A percentile compares a stretch with the other conserved stretches of the same genome.
These are phyloP conservation scores for Hesperophylax magnus DNA, from an alignment of 1,140 invertebrate species.

Conservation along the genomic window DNA sequence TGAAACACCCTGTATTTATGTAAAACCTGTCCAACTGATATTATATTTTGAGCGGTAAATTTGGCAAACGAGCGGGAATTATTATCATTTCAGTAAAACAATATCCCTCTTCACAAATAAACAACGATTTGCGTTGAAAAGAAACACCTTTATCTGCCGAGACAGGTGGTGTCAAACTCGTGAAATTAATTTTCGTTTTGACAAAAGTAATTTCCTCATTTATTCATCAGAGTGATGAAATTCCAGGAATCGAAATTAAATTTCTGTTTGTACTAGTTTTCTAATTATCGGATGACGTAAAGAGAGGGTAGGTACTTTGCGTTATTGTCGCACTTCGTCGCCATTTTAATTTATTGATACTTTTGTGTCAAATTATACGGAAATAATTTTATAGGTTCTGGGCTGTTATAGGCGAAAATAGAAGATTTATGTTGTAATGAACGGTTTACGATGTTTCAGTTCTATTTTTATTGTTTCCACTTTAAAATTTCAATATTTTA, in stretches of 20 bases:
- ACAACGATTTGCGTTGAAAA: slow-evolving; percentile 14
- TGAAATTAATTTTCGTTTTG: slow-evolving; percentile 29
- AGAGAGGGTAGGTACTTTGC: background rate
- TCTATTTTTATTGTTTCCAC: background rate
- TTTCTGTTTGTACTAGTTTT: slow-evolving; percentile 17
- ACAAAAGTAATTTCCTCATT: slow-evolving; percentile 26
- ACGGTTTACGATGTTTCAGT: background rate
- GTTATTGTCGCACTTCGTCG: too few relatives aligned
- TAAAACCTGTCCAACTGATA: too few relatives aligned
- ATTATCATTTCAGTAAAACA: too few relatives aligned
- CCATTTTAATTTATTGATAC: too few relatives aligned
- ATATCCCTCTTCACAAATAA: background rate
- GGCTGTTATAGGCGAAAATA: too few relatives aligned
- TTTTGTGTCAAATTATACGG: too few relatives aligned
- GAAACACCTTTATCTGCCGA: slow-evolving; percentile 19
- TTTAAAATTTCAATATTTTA: too few relatives aligned
- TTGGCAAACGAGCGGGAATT: too few relatives aligned
- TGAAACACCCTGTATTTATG: too few relatives aligned
- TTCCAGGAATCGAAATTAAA: slow-evolving; percentile 10
- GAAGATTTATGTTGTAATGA: too few relatives aligned
- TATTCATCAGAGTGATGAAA: background rate
- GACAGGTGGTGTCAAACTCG: slow-evolving; percentile 28
- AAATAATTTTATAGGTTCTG: too few relatives aligned
- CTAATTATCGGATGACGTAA: background rate
- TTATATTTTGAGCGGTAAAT: too few relatives aligned